These are phyloP conservation scores for Ammodytes dubius DNA, from an alignment of 2,113 vertebrate genomes.

Conservation along the genomic window DNA sequence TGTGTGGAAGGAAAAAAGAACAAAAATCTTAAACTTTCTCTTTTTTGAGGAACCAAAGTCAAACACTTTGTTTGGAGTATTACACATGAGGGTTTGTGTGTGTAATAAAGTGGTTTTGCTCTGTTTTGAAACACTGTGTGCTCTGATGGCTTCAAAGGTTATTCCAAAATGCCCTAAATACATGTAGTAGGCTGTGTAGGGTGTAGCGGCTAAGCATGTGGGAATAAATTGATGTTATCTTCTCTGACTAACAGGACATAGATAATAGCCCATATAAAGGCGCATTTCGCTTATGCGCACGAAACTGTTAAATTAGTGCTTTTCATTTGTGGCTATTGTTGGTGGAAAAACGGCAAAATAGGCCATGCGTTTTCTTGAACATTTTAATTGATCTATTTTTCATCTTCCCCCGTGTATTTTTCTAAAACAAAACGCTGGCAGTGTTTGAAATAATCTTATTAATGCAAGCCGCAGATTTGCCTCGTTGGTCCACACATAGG, in stretches of 20 bases:
- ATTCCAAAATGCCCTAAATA: slow-evolving; percentile 54
- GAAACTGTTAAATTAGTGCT: slow-evolving; percentile 45
- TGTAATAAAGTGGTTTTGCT: slow-evolving; percentile 51
- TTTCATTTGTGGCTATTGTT: slow-evolving; percentile 61
- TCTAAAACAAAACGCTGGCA: slow-evolving; percentile 53
- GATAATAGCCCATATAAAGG: slow-evolving; percentile 49
- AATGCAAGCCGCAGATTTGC: slow-evolving; percentile 42
- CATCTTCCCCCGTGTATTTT: slow-evolving; percentile 59
- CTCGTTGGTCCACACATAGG: slow-evolving; percentile 56
- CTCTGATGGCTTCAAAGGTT: slow-evolving; percentile 48
- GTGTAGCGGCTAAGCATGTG: slow-evolving; percentile 35
- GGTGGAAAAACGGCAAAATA: slow-evolving; percentile 50
- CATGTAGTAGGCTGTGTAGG: slow-evolving; percentile 2
- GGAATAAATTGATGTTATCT: slow-evolving; percentile 53
- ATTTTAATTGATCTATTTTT: slow-evolving; percentile 81
- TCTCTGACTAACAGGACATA: slow-evolving; percentile 47
- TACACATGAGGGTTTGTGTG: slow-evolving; percentile 51
- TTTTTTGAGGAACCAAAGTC: slow-evolving; percentile 35
- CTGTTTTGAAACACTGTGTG: slow-evolving; percentile 50
- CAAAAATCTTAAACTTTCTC: slow-evolving; percentile 1
- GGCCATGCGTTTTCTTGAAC: slow-evolving; percentile 65
- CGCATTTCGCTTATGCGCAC: slow-evolving; percentile 33
- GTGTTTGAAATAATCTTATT: slow-evolving; percentile 33
- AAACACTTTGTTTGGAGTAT: slow-evolving; percentile 57
- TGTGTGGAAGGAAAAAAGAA: background rate